A percentile compares a stretch with the other conserved stretches of the same genome.
phyloP scores from a whole-genome alignment of 1,140 invertebrate genomes.

The Portunus trituberculatus region DNA sequence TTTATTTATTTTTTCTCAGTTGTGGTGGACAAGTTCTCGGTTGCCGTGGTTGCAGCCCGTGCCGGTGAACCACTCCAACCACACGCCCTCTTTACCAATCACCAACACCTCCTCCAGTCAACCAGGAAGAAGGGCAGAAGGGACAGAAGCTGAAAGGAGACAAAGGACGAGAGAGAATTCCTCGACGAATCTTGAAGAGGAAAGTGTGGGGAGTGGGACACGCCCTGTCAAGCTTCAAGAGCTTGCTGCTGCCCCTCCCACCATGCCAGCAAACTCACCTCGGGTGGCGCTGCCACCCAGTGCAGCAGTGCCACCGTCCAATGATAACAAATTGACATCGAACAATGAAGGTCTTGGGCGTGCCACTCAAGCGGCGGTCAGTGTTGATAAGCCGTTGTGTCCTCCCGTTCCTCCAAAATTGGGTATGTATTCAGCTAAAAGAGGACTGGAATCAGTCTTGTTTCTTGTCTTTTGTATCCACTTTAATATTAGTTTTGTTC shows the following conservation, averaged over 20 bases:
- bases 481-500: too few relatives aligned
- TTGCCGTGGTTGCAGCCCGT: conserved; percentile 49
- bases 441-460: neutral
- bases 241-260: neutral
- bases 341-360: neutral
- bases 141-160: neutral
- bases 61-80: neutral
- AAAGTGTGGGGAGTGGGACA: neutral
- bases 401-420: conserved; percentile 67
- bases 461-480: neutral
- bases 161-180: neutral
- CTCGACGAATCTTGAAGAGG: neutral
- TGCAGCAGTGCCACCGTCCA: neutral
- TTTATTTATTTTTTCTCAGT: neutral
- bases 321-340: neutral
- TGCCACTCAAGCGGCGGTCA: neutral
- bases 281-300: neutral
- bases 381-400: conserved; percentile 52
- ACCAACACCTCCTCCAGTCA: neutral
- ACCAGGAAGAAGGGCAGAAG: neutral
- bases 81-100: neutral
- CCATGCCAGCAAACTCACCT: neutral
- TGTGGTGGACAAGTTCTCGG: conserved; percentile 56
- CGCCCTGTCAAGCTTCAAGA: neutral
- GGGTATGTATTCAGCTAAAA: neutral